Evolutionary conservation across 2,888 invertebrate genomes (phyloP), one percentile per base, ranked within the genome.

Genomic region (Nomada flava): DNA sequence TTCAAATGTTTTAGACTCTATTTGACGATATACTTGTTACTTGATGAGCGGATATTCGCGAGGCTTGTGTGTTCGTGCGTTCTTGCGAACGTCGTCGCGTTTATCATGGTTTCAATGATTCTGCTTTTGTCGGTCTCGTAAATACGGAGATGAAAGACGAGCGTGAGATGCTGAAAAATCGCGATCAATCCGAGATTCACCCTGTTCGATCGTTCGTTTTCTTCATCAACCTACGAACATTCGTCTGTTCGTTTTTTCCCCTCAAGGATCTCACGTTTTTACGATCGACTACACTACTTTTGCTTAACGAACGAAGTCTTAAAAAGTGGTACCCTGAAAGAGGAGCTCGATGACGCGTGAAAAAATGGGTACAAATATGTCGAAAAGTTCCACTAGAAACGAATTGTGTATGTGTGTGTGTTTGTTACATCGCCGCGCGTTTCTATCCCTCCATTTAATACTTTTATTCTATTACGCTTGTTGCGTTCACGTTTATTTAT

Each of bases 311-410:
- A 62, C 65, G 50, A 20, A 11, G n/a, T 42, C 11, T 59, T 60
- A 52, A 67, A 65, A 83, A 78, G 72, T 68, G 63, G 20, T 76
- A 79, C 65, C 63, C 76, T 52, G 64, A 69, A 77, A 36, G 44
- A 60, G 52, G 42, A 69, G 55, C 42, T 77, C 44, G 62, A 57
- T 47, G 57, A 59, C 60, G 64, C 69, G 70, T 77, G 67, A 50
- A 63, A 42, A 65, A 44, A 18, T 23, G 23, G 55, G 15, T 29
- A 50, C 50, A 29, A 26, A 63, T 47, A 71, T 57, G 78, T 76
- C 20, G 67, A 62, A 57, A 73, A 70, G 53, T 26, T 76, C 76
- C 74, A 77, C 68, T 63, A 69, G 79, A 79, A 74, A 79, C 65
- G 63, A 60, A 53, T 59, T 9, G 36, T 36, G 29, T 29, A 7